These are phyloP conservation scores for Salpingus planirostris DNA, from an alignment of 2,888 invertebrate species.

Conservation along the genomic window DNA sequence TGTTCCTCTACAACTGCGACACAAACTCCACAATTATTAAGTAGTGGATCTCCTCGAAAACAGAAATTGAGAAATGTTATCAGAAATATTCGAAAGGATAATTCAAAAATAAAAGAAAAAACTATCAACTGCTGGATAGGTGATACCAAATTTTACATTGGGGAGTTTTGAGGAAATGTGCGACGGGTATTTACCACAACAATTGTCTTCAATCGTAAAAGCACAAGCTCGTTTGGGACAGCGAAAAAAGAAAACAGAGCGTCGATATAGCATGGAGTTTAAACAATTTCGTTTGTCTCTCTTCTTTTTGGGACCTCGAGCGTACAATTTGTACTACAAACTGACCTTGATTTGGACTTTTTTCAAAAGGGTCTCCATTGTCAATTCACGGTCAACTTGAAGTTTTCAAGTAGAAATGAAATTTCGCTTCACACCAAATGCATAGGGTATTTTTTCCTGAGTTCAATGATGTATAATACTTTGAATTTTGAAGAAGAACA, in stretches of 20 bases:
- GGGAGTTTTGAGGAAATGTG: not conserved
- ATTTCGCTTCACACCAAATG: too few species aligned
- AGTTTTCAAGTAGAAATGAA: too few species aligned
- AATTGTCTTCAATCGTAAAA: slow-evolving; percentile 3
- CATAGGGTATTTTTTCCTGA: slow-evolving; percentile 6
- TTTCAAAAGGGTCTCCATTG: slow-evolving; percentile 12
- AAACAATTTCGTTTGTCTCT: slow-evolving; percentile 16
- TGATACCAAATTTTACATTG: too few species aligned
- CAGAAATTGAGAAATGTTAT: too few species aligned
- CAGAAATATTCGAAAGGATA: too few species aligned
- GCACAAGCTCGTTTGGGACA: slow-evolving; percentile 1
- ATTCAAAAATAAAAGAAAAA: too few species aligned
- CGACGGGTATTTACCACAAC: slow-evolving; percentile 4
- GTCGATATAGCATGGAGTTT: slow-evolving; percentile 14
- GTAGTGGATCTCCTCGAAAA: too few species aligned
- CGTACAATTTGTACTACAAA: slow-evolving; percentile 13
- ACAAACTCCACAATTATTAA: too few species aligned
- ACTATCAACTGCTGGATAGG: too few species aligned
- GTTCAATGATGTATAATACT: slow-evolving; percentile 12
- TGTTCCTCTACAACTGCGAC: too few species aligned
- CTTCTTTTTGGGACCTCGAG: slow-evolving; percentile 17
- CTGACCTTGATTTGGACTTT: slow-evolving; percentile 12
- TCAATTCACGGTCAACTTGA: slow-evolving; percentile 14
- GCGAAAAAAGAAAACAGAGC: not conserved
- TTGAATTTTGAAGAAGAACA: slow-evolving; percentile 5